phyloP scores from a whole-genome alignment of 2,888 invertebrate genomes.

The Phlogophora meticulosa region DNA sequence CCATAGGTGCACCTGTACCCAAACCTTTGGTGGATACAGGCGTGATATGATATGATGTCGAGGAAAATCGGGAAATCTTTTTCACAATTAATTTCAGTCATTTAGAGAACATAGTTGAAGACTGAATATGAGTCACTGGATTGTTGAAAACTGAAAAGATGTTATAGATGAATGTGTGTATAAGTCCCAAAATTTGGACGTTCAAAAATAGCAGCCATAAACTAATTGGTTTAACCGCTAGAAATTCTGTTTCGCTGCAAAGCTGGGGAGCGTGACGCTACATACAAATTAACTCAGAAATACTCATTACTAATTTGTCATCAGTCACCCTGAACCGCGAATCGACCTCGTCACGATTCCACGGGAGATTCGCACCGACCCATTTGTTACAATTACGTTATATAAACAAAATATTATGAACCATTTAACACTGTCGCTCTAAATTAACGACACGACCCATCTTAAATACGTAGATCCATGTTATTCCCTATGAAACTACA shows the following conservation, averaged over 20 bases:
- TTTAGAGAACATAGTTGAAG: not conserved
- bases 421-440: slow-evolving; percentile 85
- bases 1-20: too few relatives aligned
- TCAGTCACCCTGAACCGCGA: slow-evolving; percentile 61
- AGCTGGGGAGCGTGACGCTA: slow-evolving; percentile 39
- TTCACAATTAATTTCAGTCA: not conserved
- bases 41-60: too few relatives aligned
- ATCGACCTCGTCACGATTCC: slow-evolving; percentile 73
- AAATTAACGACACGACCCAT: slow-evolving; percentile 75
- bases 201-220: slow-evolving; percentile 12
- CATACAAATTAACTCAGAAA: slow-evolving; percentile 51
- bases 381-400: slow-evolving; percentile 83
- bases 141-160: not conserved
- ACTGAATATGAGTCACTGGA: too few relatives aligned
- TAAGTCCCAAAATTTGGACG: not conserved
- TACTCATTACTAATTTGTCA: slow-evolving; percentile 64
- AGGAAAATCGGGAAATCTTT: too few relatives aligned
- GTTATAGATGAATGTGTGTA: not conserved
- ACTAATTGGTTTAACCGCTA: slow-evolving; percentile 41
- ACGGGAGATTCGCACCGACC: slow-evolving; percentile 73
- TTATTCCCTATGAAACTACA: slow-evolving; percentile 69
- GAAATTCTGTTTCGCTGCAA: slow-evolving; percentile 35
- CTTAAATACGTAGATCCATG: slow-evolving; percentile 66
- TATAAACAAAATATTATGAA: slow-evolving; percentile 82
- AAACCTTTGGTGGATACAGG: too few relatives aligned